Percentiles rank a stretch among this genome's conserved stretches.
Conservation (phyloP, 1,140 invertebrate genomes). For the Drosophila lacteicornis region DNA sequence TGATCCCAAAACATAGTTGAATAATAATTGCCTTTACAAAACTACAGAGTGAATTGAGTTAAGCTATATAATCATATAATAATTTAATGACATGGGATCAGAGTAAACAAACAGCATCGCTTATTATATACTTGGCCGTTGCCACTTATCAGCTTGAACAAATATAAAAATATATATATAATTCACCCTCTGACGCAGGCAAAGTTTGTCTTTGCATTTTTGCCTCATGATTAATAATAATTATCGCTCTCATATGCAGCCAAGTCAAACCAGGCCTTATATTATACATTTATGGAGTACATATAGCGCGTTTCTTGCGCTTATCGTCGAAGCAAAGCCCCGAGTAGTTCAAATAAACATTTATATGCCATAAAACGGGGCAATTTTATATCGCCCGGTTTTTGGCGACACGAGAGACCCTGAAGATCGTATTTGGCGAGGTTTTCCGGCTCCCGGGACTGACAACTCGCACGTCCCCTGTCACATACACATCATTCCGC, state of each 20-base stretch:
- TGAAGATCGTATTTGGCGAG: slow-evolving; percentile 35
- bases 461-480: slow-evolving; percentile 40
- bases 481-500: slow-evolving; percentile 26
- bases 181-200: slow-evolving; percentile 31
- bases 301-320: slow-evolving; percentile 15
- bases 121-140: neutral
- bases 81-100: slow-evolving; percentile 5
- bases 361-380: slow-evolving; percentile 18
- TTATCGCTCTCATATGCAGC: slow-evolving; percentile 26
- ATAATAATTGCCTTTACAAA: neutral
- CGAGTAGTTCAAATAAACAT: slow-evolving; percentile 37
- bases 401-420: slow-evolving; percentile 17
- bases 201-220: slow-evolving; percentile 45
- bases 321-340: slow-evolving; percentile 25
- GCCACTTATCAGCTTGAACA: slow-evolving; percentile 22
- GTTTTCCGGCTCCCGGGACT: slow-evolving; percentile 8
- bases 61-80: neutral
- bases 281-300: slow-evolving; percentile 4
- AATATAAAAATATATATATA: slow-evolving; percentile 19
- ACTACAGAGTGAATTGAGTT: too few species aligned
- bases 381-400: slow-evolving; percentile 26
- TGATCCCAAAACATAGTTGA: neutral
- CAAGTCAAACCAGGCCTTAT: slow-evolving; percentile 43
- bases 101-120: slow-evolving; percentile 3
- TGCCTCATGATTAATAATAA: slow-evolving; percentile 54